These are phyloP conservation scores for Arnoldichthys spilopterus DNA, from an alignment of 2,797 vertebrate species.

Conservation along the genomic window DNA sequence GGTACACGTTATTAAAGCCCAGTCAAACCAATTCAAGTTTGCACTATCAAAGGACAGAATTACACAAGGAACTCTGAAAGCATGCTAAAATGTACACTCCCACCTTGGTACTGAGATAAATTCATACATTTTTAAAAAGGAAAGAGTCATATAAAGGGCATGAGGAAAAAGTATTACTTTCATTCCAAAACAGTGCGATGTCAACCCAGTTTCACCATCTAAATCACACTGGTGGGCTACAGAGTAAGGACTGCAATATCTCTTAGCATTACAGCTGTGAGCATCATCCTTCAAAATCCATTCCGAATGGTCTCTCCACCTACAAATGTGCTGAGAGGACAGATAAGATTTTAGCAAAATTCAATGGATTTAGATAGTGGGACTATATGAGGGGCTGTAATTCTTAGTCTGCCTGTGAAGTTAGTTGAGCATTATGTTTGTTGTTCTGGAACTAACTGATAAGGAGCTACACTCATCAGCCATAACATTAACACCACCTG, in stretches of 20 bases:
- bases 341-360: no score
- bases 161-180: background rate
- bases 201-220: background rate
- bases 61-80: background rate
- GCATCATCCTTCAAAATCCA: background rate
- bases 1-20: slow-evolving; percentile 36
- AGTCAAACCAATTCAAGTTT: slow-evolving; percentile 9
- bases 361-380: no score
- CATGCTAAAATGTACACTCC: background rate
- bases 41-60: background rate
- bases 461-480: no score
- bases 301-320: background rate
- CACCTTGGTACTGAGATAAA: background rate
- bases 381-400: no score
- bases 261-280: background rate
- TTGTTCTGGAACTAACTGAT: no score
- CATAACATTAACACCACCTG: no score
- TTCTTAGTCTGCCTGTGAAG: no score
- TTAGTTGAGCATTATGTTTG: no score
- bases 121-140: background rate
- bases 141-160: background rate
- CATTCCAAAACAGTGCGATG: background rate
- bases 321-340: background rate
- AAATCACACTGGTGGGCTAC: background rate
- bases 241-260: background rate